A percentile compares a stretch with the other conserved stretches of the same genome.
Conservation (phyloP, 2,888 invertebrate genomes). For the Scaptomyza tumidula region DNA sequence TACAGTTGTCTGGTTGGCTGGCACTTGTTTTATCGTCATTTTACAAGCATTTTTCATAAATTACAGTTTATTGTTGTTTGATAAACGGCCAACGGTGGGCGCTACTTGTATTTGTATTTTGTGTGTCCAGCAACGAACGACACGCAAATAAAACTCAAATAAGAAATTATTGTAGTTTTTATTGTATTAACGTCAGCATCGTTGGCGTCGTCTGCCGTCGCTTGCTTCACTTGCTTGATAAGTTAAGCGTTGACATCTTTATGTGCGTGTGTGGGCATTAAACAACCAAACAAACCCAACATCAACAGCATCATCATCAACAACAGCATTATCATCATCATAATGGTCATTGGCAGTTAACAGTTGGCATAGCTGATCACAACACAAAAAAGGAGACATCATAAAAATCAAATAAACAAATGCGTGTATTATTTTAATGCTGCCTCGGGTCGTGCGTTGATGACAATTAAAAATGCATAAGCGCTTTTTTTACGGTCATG, state of each 20-base stretch:
- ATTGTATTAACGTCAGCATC: slow-evolving; percentile 67
- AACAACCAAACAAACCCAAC: slow-evolving; percentile 58
- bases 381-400: slow-evolving; percentile 44
- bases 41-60: slow-evolving; percentile 82
- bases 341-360: slow-evolving; percentile 10
- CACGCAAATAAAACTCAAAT: slow-evolving; percentile 74
- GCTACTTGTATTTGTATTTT: slow-evolving; percentile 71
- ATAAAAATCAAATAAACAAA: slow-evolving; percentile 67
- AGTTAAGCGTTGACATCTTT: slow-evolving; percentile 78
- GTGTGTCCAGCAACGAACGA: slow-evolving; percentile 65
- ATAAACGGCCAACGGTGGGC: slow-evolving; percentile 80
- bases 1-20: slow-evolving; percentile 15
- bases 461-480: slow-evolving; percentile 65
- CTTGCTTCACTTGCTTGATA: slow-evolving; percentile 63
- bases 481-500: slow-evolving; percentile 50
- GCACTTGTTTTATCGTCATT: slow-evolving; percentile 79
- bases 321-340: slow-evolving; percentile 31
- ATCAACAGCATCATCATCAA: slow-evolving; percentile 33
- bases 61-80: slow-evolving; percentile 82
- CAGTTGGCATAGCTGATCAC: slow-evolving; percentile 28
- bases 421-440: slow-evolving; percentile 45
- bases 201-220: slow-evolving; percentile 48
- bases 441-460: slow-evolving; percentile 34
- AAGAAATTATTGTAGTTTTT: slow-evolving; percentile 75
- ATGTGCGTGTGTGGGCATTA: slow-evolving; percentile 77